Evolutionary conservation across 2,113 vertebrate genomes (phyloP).

Genomic region (Mesitornis unicolor): DNA sequence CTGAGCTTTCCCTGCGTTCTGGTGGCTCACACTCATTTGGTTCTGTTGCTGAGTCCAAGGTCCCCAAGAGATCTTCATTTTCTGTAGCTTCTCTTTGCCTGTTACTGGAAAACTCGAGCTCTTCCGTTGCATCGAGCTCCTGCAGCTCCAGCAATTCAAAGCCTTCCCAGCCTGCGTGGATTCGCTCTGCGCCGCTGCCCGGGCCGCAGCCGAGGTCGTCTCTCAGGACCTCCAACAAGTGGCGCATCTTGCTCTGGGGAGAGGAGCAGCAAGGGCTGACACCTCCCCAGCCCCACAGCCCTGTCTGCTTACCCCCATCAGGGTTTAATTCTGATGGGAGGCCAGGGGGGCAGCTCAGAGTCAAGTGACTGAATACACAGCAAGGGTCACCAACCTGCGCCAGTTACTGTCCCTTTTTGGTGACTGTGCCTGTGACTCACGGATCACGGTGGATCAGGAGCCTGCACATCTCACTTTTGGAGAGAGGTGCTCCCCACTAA

Average conservation of each 20-base stretch:
- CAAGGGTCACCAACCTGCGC: background rate
- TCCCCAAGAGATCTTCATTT: background rate
- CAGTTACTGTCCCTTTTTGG: background rate
- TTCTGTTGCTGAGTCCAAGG: background rate
- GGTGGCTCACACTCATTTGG: background rate
- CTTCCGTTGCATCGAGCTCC: background rate
- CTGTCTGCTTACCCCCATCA: background rate
- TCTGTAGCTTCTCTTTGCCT: background rate
- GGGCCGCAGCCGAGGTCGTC: conserved; percentile 49
- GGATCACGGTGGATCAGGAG: no score
- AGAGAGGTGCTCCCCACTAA: background rate
- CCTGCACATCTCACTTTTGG: background rate
- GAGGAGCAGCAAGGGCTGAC: background rate
- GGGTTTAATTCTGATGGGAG: background rate
- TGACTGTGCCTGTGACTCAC: background rate
- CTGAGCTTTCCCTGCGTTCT: background rate
- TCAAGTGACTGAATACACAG: background rate
- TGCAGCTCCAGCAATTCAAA: background rate
- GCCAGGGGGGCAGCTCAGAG: background rate
- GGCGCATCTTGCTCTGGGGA: conserved; percentile 74
- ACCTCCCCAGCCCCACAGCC: background rate
- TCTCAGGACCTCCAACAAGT: conserved; percentile 67
- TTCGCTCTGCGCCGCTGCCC: background rate
- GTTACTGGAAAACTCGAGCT: background rate
- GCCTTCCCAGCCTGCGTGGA: background rate